These are phyloP conservation scores for Caiman crocodilus DNA, from an alignment of 2,797 vertebrate species.

Conservation along the genomic window DNA sequence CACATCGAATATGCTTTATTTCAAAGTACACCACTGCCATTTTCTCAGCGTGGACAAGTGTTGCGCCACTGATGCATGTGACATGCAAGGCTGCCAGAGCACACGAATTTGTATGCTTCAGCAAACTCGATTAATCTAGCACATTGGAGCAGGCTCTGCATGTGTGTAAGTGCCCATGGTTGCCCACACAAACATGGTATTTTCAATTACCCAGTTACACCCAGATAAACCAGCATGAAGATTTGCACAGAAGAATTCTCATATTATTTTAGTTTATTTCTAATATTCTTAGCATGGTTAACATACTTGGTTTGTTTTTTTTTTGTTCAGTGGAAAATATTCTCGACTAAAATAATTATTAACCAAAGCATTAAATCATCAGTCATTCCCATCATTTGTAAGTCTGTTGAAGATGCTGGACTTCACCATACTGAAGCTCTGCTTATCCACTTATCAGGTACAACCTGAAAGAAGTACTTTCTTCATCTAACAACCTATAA, in stretches of 20 bases:
- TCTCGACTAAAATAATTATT: background rate
- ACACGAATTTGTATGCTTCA: too few species aligned
- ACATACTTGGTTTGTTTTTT: background rate
- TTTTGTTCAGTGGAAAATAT: background rate
- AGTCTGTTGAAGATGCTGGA: background rate
- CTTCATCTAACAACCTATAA: background rate
- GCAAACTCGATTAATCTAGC: too few species aligned
- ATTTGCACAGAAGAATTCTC: background rate
- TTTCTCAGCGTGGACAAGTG: too few species aligned
- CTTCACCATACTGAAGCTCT: background rate
- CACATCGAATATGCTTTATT: too few species aligned
- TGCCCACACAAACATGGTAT: too few species aligned
- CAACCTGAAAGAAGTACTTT: background rate
- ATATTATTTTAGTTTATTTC: background rate
- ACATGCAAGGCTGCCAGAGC: too few species aligned
- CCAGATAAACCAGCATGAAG: too few species aligned
- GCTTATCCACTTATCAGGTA: background rate
- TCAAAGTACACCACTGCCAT: too few species aligned
- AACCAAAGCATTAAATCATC: background rate
- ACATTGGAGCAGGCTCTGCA: too few species aligned
- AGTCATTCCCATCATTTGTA: background rate
- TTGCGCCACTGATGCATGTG: too few species aligned
- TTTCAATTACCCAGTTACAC: too few species aligned
- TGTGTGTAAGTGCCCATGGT: too few species aligned
- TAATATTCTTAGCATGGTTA: background rate